These are phyloP conservation scores for Troides oblongomaculatus DNA, from an alignment of 2,888 invertebrate genomes.

Conservation along the genomic window DNA sequence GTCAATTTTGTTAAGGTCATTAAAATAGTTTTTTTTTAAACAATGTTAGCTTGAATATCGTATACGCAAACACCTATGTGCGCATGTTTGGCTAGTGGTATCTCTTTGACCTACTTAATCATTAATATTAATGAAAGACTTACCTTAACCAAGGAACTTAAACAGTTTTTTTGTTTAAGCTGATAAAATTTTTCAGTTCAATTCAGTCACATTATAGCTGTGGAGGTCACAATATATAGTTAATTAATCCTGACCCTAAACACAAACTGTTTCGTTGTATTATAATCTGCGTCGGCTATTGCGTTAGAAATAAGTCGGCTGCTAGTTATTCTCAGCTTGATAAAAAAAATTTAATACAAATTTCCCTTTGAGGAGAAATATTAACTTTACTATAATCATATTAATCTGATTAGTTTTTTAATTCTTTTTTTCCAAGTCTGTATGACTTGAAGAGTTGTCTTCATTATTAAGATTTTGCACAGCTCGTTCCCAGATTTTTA, in stretches of 20 bases:
- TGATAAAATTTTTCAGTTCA: too few species aligned
- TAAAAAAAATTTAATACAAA: too few species aligned
- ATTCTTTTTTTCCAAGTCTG: not conserved
- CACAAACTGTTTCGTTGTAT: too few species aligned
- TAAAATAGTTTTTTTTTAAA: slow-evolving; percentile 11
- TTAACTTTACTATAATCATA: not conserved
- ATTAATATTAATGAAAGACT: not conserved
- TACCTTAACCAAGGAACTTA: too few species aligned
- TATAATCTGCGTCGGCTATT: too few species aligned
- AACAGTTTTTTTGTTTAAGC: too few species aligned
- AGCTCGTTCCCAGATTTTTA: not conserved
- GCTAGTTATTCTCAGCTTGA: too few species aligned
- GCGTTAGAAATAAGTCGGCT: too few species aligned
- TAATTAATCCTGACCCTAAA: too few species aligned
- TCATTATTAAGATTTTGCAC: not conserved
- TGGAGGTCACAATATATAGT: not conserved
- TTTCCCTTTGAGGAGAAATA: not conserved
- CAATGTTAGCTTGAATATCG: slow-evolving; percentile 9
- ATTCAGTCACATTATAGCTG: not conserved
- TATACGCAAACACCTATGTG: slow-evolving; percentile 12
- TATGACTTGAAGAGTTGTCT: not conserved
- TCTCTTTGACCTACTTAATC: slow-evolving; percentile 24
- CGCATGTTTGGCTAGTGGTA: slow-evolving; percentile 21
- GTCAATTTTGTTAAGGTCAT: slow-evolving; percentile 2
- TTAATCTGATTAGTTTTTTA: not conserved